These are phyloP conservation scores for Macrocentrus cingulum DNA, from an alignment of 1,140 invertebrate genomes.

Conservation along the genomic window DNA sequence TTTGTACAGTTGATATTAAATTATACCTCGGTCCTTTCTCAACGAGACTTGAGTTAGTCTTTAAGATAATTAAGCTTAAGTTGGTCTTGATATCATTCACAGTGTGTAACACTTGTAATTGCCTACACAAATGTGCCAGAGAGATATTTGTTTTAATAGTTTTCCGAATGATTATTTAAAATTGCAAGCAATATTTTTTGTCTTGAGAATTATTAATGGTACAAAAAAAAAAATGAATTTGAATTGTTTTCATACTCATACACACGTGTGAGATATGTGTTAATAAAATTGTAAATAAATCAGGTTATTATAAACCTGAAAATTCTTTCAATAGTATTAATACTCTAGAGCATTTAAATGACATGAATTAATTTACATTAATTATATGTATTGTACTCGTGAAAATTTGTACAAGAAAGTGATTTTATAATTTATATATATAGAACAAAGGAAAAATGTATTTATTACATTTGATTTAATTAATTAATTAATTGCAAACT, in stretches of 20 bases:
- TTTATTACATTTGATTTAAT: constrained; percentile 30
- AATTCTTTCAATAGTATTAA: constrained; percentile 25
- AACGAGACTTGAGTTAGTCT: constrained; percentile 30
- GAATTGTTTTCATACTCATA: constrained; percentile 26
- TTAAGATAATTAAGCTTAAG: constrained; percentile 32
- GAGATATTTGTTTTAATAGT: constrained; percentile 6
- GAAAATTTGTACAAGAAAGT: constrained; percentile 14
- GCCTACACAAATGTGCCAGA: constrained; percentile 29
- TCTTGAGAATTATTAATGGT: constrained; percentile 22
- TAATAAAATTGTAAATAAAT: constrained; percentile 43
- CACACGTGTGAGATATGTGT: constrained; percentile 31
- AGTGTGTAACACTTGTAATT: constrained; percentile 21
- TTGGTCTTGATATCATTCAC: constrained; percentile 20
- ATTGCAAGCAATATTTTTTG: too few relatives aligned
- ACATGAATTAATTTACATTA: neutral
- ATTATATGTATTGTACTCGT: neutral
- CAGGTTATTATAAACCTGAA: constrained; percentile 24
- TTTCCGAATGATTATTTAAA: neutral
- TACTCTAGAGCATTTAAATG: constrained; percentile 1
- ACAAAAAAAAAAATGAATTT: too few relatives aligned
- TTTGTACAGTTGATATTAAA: constrained; percentile 31
- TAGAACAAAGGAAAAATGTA: constrained; percentile 27
- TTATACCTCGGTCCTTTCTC: constrained; percentile 30
- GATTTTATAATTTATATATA: constrained; percentile 27
- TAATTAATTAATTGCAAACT: constrained; percentile 25